Evolutionary conservation across 2,888 invertebrate species (phyloP).

Genomic region (Cyclophora punctaria): DNA sequence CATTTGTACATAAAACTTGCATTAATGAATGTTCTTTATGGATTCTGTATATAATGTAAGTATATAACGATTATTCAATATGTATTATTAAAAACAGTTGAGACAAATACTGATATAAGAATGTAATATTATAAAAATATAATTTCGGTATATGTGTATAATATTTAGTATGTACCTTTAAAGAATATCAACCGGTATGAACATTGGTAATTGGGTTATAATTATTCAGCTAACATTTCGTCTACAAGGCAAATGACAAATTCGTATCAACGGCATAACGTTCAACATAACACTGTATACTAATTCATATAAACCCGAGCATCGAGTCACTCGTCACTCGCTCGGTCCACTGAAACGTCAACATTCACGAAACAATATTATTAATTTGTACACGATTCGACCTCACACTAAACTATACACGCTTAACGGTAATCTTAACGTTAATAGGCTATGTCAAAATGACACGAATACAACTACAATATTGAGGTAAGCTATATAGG

Average conservation of each 20-base stretch:
- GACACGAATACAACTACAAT: constrained; percentile 66
- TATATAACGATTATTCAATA: background rate
- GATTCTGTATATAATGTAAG: background rate
- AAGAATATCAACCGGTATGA: constrained; percentile 17
- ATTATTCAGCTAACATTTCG: constrained; percentile 10
- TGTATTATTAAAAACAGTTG: constrained; percentile 4
- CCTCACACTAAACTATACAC: constrained; percentile 52
- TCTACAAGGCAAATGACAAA: constrained; percentile 34
- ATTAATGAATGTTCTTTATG: background rate
- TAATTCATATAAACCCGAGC: constrained; percentile 39
- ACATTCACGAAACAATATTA: constrained; percentile 46
- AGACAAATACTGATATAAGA: constrained; percentile 12
- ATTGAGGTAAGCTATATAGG: constrained; percentile 73
- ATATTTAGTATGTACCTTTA: constrained; percentile 6
- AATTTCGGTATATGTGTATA: background rate
- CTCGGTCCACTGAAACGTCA: constrained; percentile 20
- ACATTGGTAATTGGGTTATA: constrained; percentile 34
- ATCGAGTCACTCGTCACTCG: constrained; percentile 25
- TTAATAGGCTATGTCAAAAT: constrained; percentile 72
- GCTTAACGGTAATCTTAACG: constrained; percentile 64
- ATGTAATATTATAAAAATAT: constrained; percentile 13
- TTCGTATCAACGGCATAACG: constrained; percentile 27
- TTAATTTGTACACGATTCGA: constrained; percentile 64
- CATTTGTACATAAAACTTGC: constrained; percentile 1
- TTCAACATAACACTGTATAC: constrained; percentile 34